These are phyloP conservation scores for Bactericera cockerelli DNA, from an alignment of 1,140 invertebrate genomes.

Conservation along the genomic window DNA sequence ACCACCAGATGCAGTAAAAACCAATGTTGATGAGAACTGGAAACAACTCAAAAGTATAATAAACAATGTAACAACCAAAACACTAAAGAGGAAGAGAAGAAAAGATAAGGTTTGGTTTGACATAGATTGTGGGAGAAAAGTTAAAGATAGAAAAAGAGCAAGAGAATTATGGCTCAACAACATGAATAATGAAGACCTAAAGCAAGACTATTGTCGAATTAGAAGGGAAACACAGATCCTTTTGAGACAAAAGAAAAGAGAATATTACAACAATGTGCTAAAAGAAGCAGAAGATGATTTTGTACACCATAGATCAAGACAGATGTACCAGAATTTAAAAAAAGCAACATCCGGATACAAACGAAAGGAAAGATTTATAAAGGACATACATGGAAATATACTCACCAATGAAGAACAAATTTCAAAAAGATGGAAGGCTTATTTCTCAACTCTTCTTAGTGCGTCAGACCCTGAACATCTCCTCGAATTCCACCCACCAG, in stretches of 20 bases:
- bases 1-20: too few relatives aligned
- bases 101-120: conserved; percentile 18
- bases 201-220: neutral
- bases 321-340: conserved; percentile 11
- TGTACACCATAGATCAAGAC: conserved; percentile 11
- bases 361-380: neutral
- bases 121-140: conserved; percentile 12
- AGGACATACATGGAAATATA: neutral
- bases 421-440: neutral
- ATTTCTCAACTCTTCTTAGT: neutral
- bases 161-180: conserved; percentile 10
- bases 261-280: conserved; percentile 11
- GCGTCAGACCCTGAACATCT: neutral
- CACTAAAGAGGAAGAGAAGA: neutral
- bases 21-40: neutral
- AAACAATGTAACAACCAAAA: neutral
- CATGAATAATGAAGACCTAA: neutral
- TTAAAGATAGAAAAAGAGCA: conserved; percentile 13
- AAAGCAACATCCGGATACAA: neutral
- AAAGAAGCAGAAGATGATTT: conserved; percentile 6
- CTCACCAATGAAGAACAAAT: neutral
- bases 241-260: conserved; percentile 10
- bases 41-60: conserved; percentile 5
- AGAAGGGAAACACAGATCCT: conserved; percentile 6
- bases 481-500: neutral